These are phyloP conservation scores for Vollenhovia emeryi DNA, from an alignment of 1,140 invertebrate genomes.

Conservation along the genomic window DNA sequence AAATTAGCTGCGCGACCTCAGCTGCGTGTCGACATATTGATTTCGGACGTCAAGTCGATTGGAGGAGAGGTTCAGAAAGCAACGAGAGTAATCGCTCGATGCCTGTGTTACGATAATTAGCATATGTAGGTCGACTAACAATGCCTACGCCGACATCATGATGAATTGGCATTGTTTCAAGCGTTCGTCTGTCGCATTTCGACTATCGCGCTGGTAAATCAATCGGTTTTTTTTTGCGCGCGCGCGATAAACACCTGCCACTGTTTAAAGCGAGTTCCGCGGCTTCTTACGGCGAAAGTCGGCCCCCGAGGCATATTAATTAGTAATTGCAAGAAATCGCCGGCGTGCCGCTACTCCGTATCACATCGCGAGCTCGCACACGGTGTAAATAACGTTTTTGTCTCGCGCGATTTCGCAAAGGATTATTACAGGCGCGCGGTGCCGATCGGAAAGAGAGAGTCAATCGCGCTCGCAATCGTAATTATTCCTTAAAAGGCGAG, in stretches of 20 bases:
- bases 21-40: background rate
- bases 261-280: background rate
- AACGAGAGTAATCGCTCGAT: constrained; percentile 30
- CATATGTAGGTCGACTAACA: constrained; percentile 68
- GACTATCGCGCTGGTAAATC: constrained; percentile 62
- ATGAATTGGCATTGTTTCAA: constrained; percentile 71
- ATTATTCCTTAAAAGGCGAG: constrained; percentile 51
- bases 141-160: background rate
- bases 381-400: constrained; percentile 13
- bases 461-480: constrained; percentile 41
- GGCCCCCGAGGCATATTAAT: constrained; percentile 69
- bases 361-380: constrained; percentile 36
- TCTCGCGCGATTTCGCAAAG: constrained; percentile 33
- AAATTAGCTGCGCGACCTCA: background rate
- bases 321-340: constrained; percentile 66
- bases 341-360: constrained; percentile 31
- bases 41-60: background rate
- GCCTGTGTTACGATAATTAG: constrained; percentile 76
- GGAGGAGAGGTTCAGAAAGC: constrained; percentile 49
- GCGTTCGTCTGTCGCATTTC: constrained; percentile 34
- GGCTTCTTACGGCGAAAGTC: constrained; percentile 64
- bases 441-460: constrained; percentile 35
- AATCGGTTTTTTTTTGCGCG: constrained; percentile 60
- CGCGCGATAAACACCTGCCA: constrained; percentile 66
- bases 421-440: constrained; percentile 30